Evolutionary conservation across 2,888 invertebrate genomes (phyloP).

Genomic region (Patella depressa): DNA sequence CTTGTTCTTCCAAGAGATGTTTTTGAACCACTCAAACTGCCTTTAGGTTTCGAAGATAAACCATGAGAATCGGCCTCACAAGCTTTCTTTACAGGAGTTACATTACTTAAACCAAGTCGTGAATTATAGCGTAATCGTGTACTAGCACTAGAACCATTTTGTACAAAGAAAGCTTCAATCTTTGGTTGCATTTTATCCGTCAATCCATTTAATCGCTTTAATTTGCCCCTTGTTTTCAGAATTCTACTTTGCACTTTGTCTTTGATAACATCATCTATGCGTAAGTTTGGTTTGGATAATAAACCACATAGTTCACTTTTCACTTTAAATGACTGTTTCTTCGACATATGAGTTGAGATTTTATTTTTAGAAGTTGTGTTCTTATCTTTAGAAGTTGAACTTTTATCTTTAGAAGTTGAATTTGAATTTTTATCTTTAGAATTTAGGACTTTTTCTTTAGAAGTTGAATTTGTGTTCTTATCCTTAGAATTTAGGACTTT

Average conservation of each 20-base stretch:
- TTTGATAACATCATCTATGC: constrained; percentile 44
- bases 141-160: neutral
- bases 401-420: constrained; percentile 10
- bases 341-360: constrained; percentile 19
- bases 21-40: neutral
- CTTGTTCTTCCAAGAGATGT: neutral
- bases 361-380: constrained; percentile 37
- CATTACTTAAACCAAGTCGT: neutral
- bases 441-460: constrained; percentile 28
- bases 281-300: constrained; percentile 43
- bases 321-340: constrained; percentile 32
- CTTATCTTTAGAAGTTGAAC: constrained; percentile 28
- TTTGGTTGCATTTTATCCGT: neutral
- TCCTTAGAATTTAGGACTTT: neutral
- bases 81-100: too few relatives aligned
- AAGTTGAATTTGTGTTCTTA: constrained; percentile 18
- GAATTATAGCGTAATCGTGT: neutral
- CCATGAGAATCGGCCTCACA: too few relatives aligned
- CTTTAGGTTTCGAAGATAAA: neutral
- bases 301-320: constrained; percentile 45
- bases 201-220: constrained; percentile 28
- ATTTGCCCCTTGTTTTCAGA: constrained; percentile 37
- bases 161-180: neutral
- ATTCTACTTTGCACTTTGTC: constrained; percentile 49
- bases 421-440: constrained; percentile 24